phyloP scores from a whole-genome alignment of 2,888 invertebrate species.

The Tenodera sinensis region DNA sequence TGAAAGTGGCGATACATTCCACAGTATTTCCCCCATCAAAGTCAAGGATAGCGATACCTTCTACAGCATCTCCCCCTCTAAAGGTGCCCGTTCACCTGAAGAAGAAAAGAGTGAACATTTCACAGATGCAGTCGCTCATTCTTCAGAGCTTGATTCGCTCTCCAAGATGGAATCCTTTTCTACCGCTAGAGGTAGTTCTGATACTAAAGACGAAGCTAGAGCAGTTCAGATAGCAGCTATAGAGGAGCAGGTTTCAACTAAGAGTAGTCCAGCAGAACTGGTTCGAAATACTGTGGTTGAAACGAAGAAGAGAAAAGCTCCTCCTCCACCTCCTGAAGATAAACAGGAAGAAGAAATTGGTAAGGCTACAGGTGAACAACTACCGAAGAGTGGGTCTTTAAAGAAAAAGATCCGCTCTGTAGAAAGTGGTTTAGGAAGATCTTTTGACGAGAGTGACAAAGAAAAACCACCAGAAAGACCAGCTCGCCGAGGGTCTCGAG shows the following conservation, averaged over 20 bases:
- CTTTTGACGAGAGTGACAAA: constrained; percentile 44
- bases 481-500: constrained; percentile 28
- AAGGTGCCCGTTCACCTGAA: constrained; percentile 35
- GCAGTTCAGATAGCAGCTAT: constrained; percentile 26
- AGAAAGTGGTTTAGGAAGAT: constrained; percentile 41
- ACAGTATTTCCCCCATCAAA: constrained; percentile 37
- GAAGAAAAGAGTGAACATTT: constrained; percentile 42
- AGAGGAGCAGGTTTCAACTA: constrained; percentile 13
- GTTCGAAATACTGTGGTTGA: constrained; percentile 3
- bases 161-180: constrained; percentile 32
- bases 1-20: constrained; percentile 50
- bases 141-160: constrained; percentile 12
- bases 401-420: constrained; percentile 22
- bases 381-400: constrained; percentile 15
- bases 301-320: constrained; percentile 27
- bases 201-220: constrained; percentile 20
- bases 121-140: constrained; percentile 17
- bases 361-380: constrained; percentile 41
- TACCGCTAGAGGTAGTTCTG: constrained; percentile 32
- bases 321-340: constrained; percentile 34
- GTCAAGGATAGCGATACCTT: constrained; percentile 51
- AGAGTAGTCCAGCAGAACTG: constrained; percentile 15
- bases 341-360: constrained; percentile 38
- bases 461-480: constrained; percentile 34
- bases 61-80: constrained; percentile 35